Conservation (phyloP, 2,888 invertebrate genomes). For the Orthosia gracilis region DNA sequence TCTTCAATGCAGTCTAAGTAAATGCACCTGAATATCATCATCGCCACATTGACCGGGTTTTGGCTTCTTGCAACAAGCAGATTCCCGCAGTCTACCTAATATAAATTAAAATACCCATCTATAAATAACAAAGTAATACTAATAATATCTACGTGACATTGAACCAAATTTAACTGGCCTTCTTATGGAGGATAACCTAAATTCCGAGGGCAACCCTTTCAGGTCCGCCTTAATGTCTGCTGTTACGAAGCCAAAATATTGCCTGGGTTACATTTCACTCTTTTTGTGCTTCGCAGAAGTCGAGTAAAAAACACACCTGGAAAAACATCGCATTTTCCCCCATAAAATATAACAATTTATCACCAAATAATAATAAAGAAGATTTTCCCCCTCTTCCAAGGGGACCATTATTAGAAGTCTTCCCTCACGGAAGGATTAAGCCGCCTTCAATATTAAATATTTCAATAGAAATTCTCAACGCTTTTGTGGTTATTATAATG, state of each 20-base stretch:
- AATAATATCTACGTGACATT: not conserved
- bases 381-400: not conserved
- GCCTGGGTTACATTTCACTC: no score
- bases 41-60: no score
- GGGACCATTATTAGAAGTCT: slow-evolving; percentile 16
- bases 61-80: no score
- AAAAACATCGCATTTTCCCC: not conserved
- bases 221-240: no score
- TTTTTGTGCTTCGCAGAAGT: not conserved
- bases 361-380: slow-evolving; percentile 39
- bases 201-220: not conserved
- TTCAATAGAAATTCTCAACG: slow-evolving; percentile 47
- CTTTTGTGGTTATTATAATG: slow-evolving; percentile 46
- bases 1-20: no score
- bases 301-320: not conserved
- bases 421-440: slow-evolving; percentile 33
- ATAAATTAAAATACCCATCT: not conserved
- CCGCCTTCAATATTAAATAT: slow-evolving; percentile 41
- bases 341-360: slow-evolving; percentile 25
- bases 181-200: no score
- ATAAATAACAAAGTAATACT: not conserved
- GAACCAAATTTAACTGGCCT: not conserved
- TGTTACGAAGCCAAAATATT: no score
- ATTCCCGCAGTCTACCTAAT: not conserved
- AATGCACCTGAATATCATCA: no score